Evolutionary conservation across 2,113 vertebrate species (phyloP), one percentile per base, ranked within the genome.

Genomic region (Andinoacara biseriatus): DNA sequence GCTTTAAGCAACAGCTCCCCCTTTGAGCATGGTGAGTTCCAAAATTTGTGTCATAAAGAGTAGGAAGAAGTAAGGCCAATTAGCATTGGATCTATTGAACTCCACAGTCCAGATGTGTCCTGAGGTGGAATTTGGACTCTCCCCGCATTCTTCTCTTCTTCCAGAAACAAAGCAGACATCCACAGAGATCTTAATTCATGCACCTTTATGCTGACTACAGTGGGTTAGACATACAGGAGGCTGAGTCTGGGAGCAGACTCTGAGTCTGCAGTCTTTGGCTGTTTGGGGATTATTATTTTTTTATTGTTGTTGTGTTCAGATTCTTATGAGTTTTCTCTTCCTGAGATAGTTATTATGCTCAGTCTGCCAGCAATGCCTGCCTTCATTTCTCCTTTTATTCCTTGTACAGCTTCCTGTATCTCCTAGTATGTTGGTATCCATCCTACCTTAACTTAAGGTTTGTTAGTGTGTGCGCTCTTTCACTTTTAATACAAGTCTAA

Each of bases 1-100:
- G 58, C 67, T 88, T 75, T 82, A 65, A 89, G 85, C 89, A 92
- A 90, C 87, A 91, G 89, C 90, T 79, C 91, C 90, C 89, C 88
- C 91, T 85, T 83, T 13, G 82, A 86, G 18, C 49, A 10, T 1
- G 54, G 40, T 38, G 58, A 59, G 75, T 13, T 35, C 54, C 4
- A 1, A 78, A 62, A 65, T 60, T 22, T 58, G 35, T 67, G 69
- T 49, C 33, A 81, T 67, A 80, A 15, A 63, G 35, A 81, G 38
- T 35, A 78, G 58, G 52, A 79, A 82, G 74, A 84, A 80, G 78
- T 60, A 57, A 33, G 61, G 79, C 69, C 88, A 86, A 82, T 93
- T 81, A 90, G 56, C 35, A 10, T 31, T 78, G n/a, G 5, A 18
- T 76, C 74, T 31, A 15, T 77, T 78, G 77, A 90, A 86, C 75